Conservation (phyloP, 2,113 vertebrate species). For the Anhinga anhinga region DNA sequence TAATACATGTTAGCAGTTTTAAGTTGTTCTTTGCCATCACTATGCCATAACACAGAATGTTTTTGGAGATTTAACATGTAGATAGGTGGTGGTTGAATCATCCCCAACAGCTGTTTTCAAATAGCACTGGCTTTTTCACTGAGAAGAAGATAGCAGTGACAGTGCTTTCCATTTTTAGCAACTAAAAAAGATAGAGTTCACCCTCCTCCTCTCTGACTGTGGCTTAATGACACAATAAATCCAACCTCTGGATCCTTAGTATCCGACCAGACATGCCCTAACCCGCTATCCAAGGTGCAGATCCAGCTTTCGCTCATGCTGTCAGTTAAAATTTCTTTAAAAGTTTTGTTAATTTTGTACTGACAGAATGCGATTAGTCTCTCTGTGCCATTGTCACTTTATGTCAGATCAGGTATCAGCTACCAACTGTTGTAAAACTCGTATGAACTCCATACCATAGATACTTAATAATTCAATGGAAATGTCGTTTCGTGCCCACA, state of each 20-base stretch:
- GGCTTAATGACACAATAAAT: not conserved
- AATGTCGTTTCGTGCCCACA: rapidly evolving
- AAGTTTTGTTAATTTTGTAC: not conserved
- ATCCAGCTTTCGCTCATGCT: not conserved
- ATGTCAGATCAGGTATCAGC: not conserved
- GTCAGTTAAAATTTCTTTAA: not conserved
- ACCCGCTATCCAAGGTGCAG: not conserved
- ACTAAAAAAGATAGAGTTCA: not conserved
- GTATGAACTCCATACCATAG: not conserved
- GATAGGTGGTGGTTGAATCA: not conserved
- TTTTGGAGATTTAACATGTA: not conserved
- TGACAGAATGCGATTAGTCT: not conserved
- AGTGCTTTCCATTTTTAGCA: not conserved
- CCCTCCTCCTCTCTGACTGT: not conserved
- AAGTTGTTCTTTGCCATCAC: not conserved
- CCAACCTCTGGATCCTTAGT: not conserved
- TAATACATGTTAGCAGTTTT: not conserved
- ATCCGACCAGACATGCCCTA: not conserved
- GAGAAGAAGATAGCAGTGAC: not conserved
- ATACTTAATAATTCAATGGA: not conserved
- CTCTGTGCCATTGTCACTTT: not conserved
- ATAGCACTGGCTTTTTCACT: not conserved
- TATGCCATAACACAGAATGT: not conserved
- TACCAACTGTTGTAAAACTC: not conserved
- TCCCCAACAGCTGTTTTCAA: not conserved